A percentile compares a stretch with the other conserved stretches of the same genome.
These are phyloP conservation scores for Dermochelys coriacea DNA, from an alignment of 2,797 vertebrate genomes.

Conservation along the genomic window DNA sequence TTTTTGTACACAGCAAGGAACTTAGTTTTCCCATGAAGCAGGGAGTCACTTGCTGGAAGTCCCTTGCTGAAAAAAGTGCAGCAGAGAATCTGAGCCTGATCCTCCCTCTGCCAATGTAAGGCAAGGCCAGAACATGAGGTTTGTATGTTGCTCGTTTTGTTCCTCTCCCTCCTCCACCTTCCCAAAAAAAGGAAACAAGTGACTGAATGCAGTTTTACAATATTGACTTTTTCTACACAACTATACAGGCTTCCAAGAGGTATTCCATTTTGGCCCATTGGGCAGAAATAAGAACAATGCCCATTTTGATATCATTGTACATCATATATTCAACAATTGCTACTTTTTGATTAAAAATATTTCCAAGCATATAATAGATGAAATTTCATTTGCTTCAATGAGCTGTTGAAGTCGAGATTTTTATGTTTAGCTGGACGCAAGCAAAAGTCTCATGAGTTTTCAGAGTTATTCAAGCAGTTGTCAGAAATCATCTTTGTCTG, in stretches of 20 bases:
- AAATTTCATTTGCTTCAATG: neutral
- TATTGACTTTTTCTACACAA: neutral
- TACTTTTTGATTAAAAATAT: neutral
- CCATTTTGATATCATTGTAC: neutral
- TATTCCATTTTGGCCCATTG: neutral
- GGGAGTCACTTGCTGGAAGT: neutral
- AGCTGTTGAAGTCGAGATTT: neutral
- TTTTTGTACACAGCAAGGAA: neutral
- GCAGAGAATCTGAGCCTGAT: neutral
- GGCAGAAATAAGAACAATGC: neutral
- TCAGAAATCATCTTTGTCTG: neutral
- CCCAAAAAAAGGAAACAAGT: constrained; percentile 7
- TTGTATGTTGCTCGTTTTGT: neutral
- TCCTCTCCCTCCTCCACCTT: neutral
- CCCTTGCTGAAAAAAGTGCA: neutral
- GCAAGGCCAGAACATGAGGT: neutral
- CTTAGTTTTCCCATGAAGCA: neutral
- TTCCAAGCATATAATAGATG: neutral
- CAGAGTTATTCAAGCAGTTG: neutral
- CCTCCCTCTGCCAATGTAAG: neutral
- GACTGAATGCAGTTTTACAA: neutral
- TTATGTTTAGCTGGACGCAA: neutral
- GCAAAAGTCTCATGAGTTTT: neutral
- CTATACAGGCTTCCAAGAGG: neutral
- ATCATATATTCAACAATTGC: neutral